phyloP scores from a whole-genome alignment of 2,113 vertebrate species.

The Eudorcas thomsonii region DNA sequence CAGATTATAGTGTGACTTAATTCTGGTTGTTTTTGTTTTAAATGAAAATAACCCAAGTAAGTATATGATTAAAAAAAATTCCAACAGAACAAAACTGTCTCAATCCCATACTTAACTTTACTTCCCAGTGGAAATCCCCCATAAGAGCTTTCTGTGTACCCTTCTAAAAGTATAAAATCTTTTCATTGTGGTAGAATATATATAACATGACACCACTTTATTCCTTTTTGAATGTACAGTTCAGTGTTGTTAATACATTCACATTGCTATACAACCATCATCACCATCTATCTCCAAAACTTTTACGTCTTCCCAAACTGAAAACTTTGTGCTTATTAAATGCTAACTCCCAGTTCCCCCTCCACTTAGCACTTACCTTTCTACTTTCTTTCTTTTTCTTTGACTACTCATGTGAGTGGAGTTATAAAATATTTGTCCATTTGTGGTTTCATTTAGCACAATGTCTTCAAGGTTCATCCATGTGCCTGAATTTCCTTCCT shows the following conservation, averaged over 20 bases:
- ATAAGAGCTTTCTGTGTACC: background rate
- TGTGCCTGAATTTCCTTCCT: background rate
- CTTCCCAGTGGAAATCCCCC: constrained; percentile 29
- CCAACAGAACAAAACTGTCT: constrained; percentile 25
- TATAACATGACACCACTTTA: background rate
- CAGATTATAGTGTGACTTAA: constrained; percentile 14
- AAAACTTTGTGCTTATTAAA: background rate
- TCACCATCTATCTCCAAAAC: background rate
- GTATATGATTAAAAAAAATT: background rate
- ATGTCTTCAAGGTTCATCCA: background rate
- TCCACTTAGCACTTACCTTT: background rate
- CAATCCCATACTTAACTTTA: background rate
- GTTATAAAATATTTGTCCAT: background rate
- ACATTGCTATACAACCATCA: background rate
- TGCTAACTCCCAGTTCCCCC: background rate
- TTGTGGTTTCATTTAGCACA: background rate
- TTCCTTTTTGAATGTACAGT: background rate
- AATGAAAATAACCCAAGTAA: constrained; percentile 15
- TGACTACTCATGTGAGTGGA: background rate
- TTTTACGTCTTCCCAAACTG: background rate
- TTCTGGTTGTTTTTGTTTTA: constrained; percentile 35
- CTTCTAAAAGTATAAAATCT: background rate
- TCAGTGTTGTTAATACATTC: background rate
- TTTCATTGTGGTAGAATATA: constrained; percentile 16
- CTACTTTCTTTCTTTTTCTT: background rate